A percentile compares a stretch with the other conserved stretches of the same genome.
Conservation (phyloP, 2,113 vertebrate genomes). For the Campylorhamphus procurvoides region DNA sequence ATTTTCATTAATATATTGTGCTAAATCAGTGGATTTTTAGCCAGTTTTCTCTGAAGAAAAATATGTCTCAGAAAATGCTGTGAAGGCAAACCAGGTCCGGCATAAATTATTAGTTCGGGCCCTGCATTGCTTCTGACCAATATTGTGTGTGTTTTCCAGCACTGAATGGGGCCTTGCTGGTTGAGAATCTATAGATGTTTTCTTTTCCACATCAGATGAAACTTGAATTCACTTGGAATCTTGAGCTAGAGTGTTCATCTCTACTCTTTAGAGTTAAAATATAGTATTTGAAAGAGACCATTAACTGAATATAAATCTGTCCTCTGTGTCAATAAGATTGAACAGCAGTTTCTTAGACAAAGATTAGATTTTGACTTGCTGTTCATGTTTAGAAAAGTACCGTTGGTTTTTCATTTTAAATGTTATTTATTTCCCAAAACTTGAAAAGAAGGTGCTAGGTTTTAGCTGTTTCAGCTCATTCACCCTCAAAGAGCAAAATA, state of each 20-base stretch:
- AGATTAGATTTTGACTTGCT: not conserved
- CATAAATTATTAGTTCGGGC: not conserved
- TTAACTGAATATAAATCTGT: not conserved
- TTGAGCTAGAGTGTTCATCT: not conserved
- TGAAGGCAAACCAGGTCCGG: not conserved
- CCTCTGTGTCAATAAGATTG: not conserved
- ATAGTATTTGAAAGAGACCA: not conserved
- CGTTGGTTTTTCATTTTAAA: not conserved
- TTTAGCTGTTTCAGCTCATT: not conserved
- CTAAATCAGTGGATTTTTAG: not conserved
- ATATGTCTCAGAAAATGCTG: not conserved
- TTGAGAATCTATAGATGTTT: accelerated
- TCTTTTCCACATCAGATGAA: not conserved
- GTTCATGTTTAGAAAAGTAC: not conserved
- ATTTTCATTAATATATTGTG: not conserved
- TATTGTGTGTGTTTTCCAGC: not conserved
- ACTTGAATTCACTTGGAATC: not conserved
- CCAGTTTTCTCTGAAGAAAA: not conserved
- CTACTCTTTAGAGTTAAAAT: not conserved
- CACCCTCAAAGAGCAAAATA: not conserved
- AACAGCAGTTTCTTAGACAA: not conserved
- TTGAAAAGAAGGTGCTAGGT: not conserved
- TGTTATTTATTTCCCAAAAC: not conserved
- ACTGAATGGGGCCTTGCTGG: not conserved
- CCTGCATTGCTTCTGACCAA: not conserved